These are phyloP conservation scores for Rhinichthys osculus DNA, from an alignment of 2,797 vertebrate species.

Conservation along the genomic window DNA sequence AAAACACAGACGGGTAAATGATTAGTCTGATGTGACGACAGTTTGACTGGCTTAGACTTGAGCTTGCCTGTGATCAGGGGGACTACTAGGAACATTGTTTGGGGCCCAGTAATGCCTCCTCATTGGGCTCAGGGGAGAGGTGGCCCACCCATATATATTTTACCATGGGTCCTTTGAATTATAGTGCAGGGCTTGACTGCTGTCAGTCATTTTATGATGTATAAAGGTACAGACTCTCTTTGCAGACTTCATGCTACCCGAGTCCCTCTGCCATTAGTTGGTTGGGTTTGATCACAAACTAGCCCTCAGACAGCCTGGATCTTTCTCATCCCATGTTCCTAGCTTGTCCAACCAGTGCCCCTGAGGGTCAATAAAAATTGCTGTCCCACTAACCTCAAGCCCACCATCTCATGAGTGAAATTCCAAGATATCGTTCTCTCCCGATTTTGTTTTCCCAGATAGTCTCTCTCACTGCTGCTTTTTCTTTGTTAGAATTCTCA, in stretches of 20 bases:
- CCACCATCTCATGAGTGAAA: background rate
- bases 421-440: conserved; percentile 22
- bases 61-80: conserved; percentile 7
- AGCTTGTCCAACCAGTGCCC: background rate
- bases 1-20: conserved; percentile 46
- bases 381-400: background rate
- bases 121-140: background rate
- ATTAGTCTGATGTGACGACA: conserved; percentile 46
- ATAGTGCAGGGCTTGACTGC: background rate
- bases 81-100: background rate
- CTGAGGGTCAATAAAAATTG: background rate
- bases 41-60: conserved; percentile 10
- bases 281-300: background rate
- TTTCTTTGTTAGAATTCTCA: conserved; percentile 30
- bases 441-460: conserved; percentile 1
- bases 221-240: background rate
- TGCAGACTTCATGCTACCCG: background rate
- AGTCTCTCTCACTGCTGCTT: conserved; percentile 24
- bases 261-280: background rate
- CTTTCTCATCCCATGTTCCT: background rate
- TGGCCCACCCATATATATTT: background rate
- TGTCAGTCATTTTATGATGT: background rate
- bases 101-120: background rate
- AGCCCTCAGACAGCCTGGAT: background rate
- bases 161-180: background rate